Base-by-base conservation (phyloP, 2,888 invertebrate genomes). In the Phyto melanocephala region DNA sequence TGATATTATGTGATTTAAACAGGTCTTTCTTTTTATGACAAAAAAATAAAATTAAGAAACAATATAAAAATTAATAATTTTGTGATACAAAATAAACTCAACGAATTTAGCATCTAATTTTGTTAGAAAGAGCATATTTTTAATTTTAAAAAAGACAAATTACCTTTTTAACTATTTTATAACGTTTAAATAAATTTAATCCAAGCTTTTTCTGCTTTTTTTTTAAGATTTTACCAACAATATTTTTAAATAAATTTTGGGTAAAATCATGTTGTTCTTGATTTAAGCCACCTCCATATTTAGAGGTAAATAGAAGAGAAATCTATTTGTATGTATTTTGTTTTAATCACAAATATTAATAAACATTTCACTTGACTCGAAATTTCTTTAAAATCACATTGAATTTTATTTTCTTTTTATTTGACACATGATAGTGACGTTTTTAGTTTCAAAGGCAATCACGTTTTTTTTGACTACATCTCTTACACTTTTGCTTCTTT, bases 351-450 rank as follows among this genome's bases (percentile, higher is more conserved):
- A 50, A 13, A 42, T 40, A 40, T 42, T 33, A 11, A 24, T 7
- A 17, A 24, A 33, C 10, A 54, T 35, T 63, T 45, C 33, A 58
- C 56, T 45, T 47, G 15, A 15, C 35, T 56, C 42, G 45, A 22
- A 20, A 58, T 58, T 70, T 70, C 28, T 47, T 0, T n/a, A 63
- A 52, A 76, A 76, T 40, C 50, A 6, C 37, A n/a, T 10, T 28
- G 2, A 35, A 24, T 17, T 67, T 54, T 37, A 10, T 24, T 54
- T 60, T 68, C n/a, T n/a, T 28, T 22, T 10, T 47, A 13, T 45
- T 20, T 37, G 10, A 6, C 22, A 10, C n/a, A 42, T 17, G 35
- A 42, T n/a, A 56, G 37, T 65, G 35, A 33, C 8, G 37, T 47
- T 67, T 67, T 75, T 15, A 33, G 22, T 13, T 50, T 58, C 24